Evolutionary conservation across 2,113 vertebrate genomes (phyloP), one percentile per base, ranked within the genome.

Genomic region (Micronycteris hirsuta): DNA sequence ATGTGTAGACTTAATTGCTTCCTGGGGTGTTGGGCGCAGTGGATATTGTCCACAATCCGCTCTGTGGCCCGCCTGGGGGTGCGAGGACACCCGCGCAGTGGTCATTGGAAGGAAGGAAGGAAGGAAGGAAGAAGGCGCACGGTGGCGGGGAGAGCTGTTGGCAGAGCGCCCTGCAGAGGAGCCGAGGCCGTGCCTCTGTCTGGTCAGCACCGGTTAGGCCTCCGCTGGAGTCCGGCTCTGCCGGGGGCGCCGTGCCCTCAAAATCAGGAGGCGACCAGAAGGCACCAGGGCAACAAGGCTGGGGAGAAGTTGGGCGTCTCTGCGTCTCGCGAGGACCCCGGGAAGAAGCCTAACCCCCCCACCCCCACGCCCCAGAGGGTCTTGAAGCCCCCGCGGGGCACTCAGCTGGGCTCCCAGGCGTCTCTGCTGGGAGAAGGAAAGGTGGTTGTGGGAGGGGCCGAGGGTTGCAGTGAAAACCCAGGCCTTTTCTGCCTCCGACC

Each of bases 1-100:
- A 94, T 95, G 86, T 95, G 94, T 93, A 91, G 93, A 61, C 97
- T 97, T 94, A 81, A 77, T 93, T 97, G 94, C 91, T 95, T 97
- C 97, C 93, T 33, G 65, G 86, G 73, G 92, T 86, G 61, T 73
- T 95, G 74, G 89, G 86, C 91, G 94, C 92, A 96, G 94, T 93
- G 45, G 94, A 24, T 91, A 33, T 94, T 85, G 65, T 95, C 41
- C 70, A 20, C 85, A 45, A 20, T 83, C 83, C 38, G 63, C 74
- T 47, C 0, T 31, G 26, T 88, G 86, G 90, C 77, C 52, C 36
- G 67, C 87, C n/a, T n/a, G 52, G 88, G 74, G 86, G 78, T 80
- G 49, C 89, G 87, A 93, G 87, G 87, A 85, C 45, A 96, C 43
- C 71, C 52, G 13, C 33, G 13, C 56, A n/a, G 12, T 56, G 36